Percentiles rank a stretch among this genome's conserved stretches.
Evolutionary conservation across 2,888 invertebrate species (phyloP).

Genomic region (Sycophila texana): DNA sequence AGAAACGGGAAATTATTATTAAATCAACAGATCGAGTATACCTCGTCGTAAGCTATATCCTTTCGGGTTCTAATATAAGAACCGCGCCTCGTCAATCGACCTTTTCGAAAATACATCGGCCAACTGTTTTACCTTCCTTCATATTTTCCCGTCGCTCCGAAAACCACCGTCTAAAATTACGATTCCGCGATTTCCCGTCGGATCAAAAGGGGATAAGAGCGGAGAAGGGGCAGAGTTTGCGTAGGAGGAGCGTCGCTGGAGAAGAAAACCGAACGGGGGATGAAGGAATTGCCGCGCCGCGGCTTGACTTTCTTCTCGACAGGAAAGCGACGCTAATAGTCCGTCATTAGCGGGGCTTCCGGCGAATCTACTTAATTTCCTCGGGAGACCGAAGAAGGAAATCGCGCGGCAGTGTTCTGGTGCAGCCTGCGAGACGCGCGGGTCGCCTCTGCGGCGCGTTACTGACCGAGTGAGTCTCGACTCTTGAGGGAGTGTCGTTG

Average conservation of each 20-base stretch:
- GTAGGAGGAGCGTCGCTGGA: neutral
- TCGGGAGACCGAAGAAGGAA: constrained; percentile 36
- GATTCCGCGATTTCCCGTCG: constrained; percentile 16
- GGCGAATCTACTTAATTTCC: constrained; percentile 39
- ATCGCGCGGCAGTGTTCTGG: constrained; percentile 1
- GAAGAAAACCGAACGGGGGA: neutral
- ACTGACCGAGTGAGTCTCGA: neutral
- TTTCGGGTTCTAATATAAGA: neutral
- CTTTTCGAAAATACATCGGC: constrained; percentile 19
- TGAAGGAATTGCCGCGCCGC: no score
- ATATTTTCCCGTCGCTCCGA: neutral
- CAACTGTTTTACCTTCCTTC: neutral
- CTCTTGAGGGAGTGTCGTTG: neutral
- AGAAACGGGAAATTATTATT: no score
- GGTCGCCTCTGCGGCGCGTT: neutral
- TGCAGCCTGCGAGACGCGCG: neutral
- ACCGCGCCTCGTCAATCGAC: neutral
- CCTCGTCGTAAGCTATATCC: no score
- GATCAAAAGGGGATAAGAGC: neutral
- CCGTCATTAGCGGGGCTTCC: constrained; percentile 41
- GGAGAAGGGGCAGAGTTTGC: neutral
- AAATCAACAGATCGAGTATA: no score
- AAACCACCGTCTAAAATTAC: constrained; percentile 30
- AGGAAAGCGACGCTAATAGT: constrained; percentile 30
- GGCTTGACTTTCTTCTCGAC: neutral